Base-by-base conservation (phyloP, 2,797 vertebrate species). In the Thalassophryne amazonica region DNA sequence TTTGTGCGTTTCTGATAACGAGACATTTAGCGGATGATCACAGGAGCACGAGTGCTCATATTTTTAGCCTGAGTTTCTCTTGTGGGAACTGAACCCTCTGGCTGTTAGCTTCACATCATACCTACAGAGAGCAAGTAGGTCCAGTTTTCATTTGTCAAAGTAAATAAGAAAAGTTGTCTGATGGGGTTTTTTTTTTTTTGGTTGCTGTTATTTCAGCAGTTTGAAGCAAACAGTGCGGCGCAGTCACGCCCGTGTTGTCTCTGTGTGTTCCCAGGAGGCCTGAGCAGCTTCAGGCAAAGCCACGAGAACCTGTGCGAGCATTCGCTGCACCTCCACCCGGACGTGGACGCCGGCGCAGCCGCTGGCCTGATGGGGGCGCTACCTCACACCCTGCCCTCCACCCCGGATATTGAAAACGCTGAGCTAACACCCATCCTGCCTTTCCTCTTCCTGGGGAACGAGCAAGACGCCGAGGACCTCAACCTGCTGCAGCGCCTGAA, bases 301-400 rank as follows among this genome's bases (percentile, higher is more conserved):
- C 93, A 99, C 0, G 93, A 95, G 78, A 94, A 95, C 91, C 93
- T 99, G 81, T 99, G 97, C 3, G 96, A 98, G 77, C 93, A 95
- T 88, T 99, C 95, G 51, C 92, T 99, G 78, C 96, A 98, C 72
- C 91, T 96, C 32, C 94, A 93, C 31, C 94, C 97, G 78, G 92
- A 91, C 69, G 78, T 91, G 0, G 94, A 95, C 56, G 67, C 71
- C 3, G 93, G 92, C 72, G 0, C 87, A 67, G 0, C 83, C 5
- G 52, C 80, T 5, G 80, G 90, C 0, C 86, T 93, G 79, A 83
- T 93, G 0, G 87, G 92, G 60, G 40, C 89, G 16, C 92, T 94
- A 93, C 94, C 96, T 94, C 95, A 93, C 83, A 86, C 93, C 52
- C 67, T 95, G 85, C 96, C 97, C 61, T 91, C 93, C 82, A 98